phyloP scores from a whole-genome alignment of 2,888 invertebrate species.

The Euclidia mi region DNA sequence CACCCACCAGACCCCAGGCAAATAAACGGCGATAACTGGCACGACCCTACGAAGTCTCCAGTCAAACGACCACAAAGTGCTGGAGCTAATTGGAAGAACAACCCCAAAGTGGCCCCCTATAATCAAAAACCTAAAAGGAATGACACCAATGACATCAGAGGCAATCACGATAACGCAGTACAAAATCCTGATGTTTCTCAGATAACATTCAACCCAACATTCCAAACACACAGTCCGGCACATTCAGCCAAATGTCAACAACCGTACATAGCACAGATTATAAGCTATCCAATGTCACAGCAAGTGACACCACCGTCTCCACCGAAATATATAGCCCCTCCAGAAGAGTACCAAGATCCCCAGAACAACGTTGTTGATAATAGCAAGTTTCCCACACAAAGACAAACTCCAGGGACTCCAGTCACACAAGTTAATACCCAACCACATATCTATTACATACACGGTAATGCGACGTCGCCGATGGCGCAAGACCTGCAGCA shows the following conservation, averaged over 20 bases:
- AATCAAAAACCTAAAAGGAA: slow-evolving; percentile 81
- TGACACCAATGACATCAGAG: slow-evolving; percentile 74
- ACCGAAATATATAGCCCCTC: slow-evolving; percentile 85
- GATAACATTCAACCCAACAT: slow-evolving; percentile 87
- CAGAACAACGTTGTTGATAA: slow-evolving; percentile 76
- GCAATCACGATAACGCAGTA: slow-evolving; percentile 68
- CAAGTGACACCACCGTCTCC: slow-evolving; percentile 84
- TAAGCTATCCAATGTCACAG: slow-evolving; percentile 85
- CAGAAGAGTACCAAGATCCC: slow-evolving; percentile 86
- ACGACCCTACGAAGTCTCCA: slow-evolving; percentile 82
- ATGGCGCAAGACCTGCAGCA: slow-evolving; percentile 79
- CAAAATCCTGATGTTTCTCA: slow-evolving; percentile 81
- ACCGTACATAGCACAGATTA: slow-evolving; percentile 86
- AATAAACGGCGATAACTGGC: slow-evolving; percentile 82
- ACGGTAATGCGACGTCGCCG: slow-evolving; percentile 75
- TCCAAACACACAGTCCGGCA: slow-evolving; percentile 88
- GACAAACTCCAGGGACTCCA: slow-evolving; percentile 61
- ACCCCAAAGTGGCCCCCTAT: slow-evolving; percentile 82
- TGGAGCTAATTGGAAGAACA: slow-evolving; percentile 82
- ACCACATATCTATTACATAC: slow-evolving; percentile 84
- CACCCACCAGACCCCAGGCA: slow-evolving; percentile 75
- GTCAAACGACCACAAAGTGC: slow-evolving; percentile 85
- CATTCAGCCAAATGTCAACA: slow-evolving; percentile 81
- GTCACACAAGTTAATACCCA: slow-evolving; percentile 69
- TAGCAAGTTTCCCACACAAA: slow-evolving; percentile 66